These are phyloP conservation scores for Dipodomys merriami DNA, from an alignment of 2,113 vertebrate species.

Conservation along the genomic window DNA sequence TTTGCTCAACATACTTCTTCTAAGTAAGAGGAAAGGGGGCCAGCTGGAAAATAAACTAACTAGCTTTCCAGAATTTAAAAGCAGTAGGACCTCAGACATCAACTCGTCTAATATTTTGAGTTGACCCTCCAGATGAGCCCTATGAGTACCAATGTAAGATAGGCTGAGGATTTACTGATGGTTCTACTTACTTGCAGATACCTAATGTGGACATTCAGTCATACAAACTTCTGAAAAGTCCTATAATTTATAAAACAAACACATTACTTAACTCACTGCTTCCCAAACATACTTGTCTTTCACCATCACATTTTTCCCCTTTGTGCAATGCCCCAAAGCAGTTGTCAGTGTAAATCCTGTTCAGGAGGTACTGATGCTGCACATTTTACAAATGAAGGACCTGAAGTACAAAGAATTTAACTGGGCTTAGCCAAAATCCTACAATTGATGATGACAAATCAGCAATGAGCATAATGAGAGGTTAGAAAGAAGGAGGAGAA, in stretches of 20 bases:
- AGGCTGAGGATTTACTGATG: neutral
- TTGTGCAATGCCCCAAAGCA: neutral
- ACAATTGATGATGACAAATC: neutral
- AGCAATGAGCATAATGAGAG: neutral
- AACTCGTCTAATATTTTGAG: neutral
- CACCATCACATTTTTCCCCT: neutral
- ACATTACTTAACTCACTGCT: neutral
- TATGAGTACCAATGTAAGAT: neutral
- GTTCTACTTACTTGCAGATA: neutral
- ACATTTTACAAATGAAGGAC: slow-evolving; percentile 45
- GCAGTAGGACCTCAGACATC: neutral
- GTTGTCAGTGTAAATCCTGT: neutral
- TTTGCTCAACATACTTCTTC: neutral
- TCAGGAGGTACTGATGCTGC: neutral
- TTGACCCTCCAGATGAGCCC: neutral
- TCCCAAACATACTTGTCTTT: neutral
- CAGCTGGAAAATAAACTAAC: slow-evolving; percentile 28
- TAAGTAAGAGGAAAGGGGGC: neutral
- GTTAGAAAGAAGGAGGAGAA: slow-evolving; percentile 32
- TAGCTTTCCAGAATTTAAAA: slow-evolving; percentile 38
- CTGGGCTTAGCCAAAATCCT: slow-evolving; percentile 13
- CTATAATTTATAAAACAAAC: slow-evolving; percentile 29
- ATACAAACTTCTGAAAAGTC: neutral
- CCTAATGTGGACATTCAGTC: neutral
- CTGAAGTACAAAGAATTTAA: neutral